Evolutionary conservation across 1,140 invertebrate genomes (phyloP), one percentile per base, ranked within the genome.

Genomic region (Atopsyche davidsoni): DNA sequence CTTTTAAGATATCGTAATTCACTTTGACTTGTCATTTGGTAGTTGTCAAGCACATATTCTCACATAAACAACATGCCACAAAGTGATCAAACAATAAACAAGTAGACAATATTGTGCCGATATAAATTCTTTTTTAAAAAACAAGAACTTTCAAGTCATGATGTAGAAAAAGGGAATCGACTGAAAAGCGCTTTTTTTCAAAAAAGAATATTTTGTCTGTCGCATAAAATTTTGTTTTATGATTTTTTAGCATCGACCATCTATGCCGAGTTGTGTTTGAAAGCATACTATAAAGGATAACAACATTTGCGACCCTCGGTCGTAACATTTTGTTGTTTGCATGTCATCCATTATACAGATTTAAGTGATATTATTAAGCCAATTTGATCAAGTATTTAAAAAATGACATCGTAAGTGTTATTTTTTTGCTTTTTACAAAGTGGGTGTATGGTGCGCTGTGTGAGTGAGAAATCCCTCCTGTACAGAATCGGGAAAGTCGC

Each of bases 401-500:
- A 28, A 7, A n/a, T 28, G 6, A 28, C 24, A 28, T 28, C 24
- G n/a, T 7, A 7, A 28, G 24, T 28, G 24, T 28, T n/a, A n/a
- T n/a, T 28, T 28, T 6, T 7, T 47, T 38, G 39, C 32, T 44
- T 39, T 50, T 43, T 55, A 55, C 43, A 45, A 55, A 36, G 51
- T 55, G 53, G 34, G 54, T 51, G 49, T 56, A 14, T 34, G 43
- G 54, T 56, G 54, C 54, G 28, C 19, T 41, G 54, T 56, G 54
- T 56, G 49, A 56, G 54, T 56, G 54, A 52, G 39, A 51, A 46
- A 50, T 51, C 54, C 54, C 54, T 35, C 42, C 41, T 32, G 39
- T 17, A 49, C 39, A 52, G 31, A 55, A 42, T 56, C 54, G 54
- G 54, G 54, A 52, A 56, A 56, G 54, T 56, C 54, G 54, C 54